Conservation (phyloP, 2,797 vertebrate genomes). For the Potorous gilbertii region DNA sequence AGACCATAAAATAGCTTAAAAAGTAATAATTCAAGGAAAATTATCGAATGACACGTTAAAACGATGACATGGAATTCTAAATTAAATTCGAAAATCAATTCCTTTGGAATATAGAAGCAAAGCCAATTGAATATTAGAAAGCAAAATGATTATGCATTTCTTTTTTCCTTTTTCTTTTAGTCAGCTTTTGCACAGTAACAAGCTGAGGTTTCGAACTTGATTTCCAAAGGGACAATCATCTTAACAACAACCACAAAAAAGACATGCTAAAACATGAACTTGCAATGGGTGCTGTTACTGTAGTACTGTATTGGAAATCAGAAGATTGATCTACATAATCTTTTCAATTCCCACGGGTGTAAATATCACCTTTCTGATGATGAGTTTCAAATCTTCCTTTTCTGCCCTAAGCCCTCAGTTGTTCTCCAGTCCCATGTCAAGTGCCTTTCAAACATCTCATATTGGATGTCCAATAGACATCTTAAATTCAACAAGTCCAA, state of each 20-base stretch:
- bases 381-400: no score
- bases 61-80: constrained; percentile 30
- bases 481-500: not conserved
- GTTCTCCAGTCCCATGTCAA: not conserved
- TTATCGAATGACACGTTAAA: constrained; percentile 46
- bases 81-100: constrained; percentile 36
- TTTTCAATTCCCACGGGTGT: not conserved
- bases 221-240: not conserved
- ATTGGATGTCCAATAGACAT: not conserved
- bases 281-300: not conserved
- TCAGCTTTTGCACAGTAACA: not conserved
- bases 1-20: constrained; percentile 53
- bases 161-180: constrained; percentile 32
- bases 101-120: constrained; percentile 48
- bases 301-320: not conserved
- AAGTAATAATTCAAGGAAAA: constrained; percentile 54
- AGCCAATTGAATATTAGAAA: constrained; percentile 7
- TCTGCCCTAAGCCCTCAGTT: not conserved
- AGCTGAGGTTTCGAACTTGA: not conserved
- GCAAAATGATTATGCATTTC: not conserved
- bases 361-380: not conserved
- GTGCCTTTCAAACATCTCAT: not conserved
- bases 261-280: not conserved
- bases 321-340: not conserved
- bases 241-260: not conserved